Conservation (phyloP, 2,797 vertebrate genomes). For the Carduelis carduelis region DNA sequence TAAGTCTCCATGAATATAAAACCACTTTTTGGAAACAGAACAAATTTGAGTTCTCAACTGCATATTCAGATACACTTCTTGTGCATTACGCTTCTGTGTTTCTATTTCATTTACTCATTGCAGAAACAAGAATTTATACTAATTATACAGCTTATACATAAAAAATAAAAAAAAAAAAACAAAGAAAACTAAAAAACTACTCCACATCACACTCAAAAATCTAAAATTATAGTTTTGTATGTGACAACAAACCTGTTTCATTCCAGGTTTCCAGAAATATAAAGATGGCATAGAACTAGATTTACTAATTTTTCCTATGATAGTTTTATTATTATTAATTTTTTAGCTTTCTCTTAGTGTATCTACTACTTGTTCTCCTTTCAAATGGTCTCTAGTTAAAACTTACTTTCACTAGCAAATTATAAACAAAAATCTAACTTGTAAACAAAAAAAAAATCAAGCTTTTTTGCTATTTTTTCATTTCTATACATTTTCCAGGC, state of each 20-base stretch:
- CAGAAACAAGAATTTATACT: neutral
- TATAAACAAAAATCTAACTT: neutral
- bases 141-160: neutral
- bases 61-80: neutral
- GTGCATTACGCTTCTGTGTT: neutral
- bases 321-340: neutral
- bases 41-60: neutral
- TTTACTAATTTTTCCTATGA: neutral
- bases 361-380: neutral
- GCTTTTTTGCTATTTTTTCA: neutral
- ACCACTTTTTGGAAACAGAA: neutral
- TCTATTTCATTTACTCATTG: neutral
- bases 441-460: neutral
- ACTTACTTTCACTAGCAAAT: neutral
- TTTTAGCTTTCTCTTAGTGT: neutral
- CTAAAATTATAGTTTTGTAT: neutral
- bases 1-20: neutral
- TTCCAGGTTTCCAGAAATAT: neutral
- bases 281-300: neutral
- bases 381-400: neutral
- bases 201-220: neutral
- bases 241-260: neutral
- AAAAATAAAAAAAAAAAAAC: neutral
- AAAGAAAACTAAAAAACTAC: rapidly evolving
- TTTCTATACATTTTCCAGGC: neutral